These are phyloP conservation scores for Phanerotoma sp. DNA, from an alignment of 2,888 invertebrate species.

Conservation along the genomic window DNA sequence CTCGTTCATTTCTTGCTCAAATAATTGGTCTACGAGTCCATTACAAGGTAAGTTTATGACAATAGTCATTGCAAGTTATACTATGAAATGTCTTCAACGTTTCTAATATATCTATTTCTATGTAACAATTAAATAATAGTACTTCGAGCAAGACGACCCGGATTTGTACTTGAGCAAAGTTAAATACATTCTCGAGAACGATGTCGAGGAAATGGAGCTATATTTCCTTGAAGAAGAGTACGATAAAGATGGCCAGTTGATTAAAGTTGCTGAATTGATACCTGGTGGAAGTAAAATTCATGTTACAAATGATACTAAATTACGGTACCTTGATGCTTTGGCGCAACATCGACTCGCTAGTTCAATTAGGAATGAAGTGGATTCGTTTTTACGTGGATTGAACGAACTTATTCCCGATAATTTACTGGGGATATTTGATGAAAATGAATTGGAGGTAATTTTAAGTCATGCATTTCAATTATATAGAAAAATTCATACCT, in stretches of 20 bases:
- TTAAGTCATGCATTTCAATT: too few species aligned
- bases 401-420: slow-evolving; percentile 91
- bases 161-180: slow-evolving; percentile 91
- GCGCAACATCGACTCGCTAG: slow-evolving; percentile 86
- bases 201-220: slow-evolving; percentile 82
- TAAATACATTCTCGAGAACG: slow-evolving; percentile 88
- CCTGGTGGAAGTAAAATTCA: slow-evolving; percentile 77
- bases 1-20: slow-evolving; percentile 90
- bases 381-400: slow-evolving; percentile 86
- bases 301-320: slow-evolving; percentile 75
- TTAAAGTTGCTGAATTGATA: slow-evolving; percentile 75
- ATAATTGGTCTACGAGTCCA: slow-evolving; percentile 90
- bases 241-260: slow-evolving; percentile 72
- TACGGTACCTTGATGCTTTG: slow-evolving; percentile 83
- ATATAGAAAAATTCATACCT: too few species aligned
- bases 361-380: slow-evolving; percentile 79
- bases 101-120: not conserved
- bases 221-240: slow-evolving; percentile 90
- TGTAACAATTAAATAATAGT: slow-evolving; percentile 63
- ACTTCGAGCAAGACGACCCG: slow-evolving; percentile 95
- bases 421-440: slow-evolving; percentile 91
- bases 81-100: not conserved
- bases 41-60: slow-evolving; percentile 69
- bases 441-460: slow-evolving; percentile 88
- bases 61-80: not conserved